phyloP scores from a whole-genome alignment of 2,113 vertebrate genomes.

The Ploceus nigricollis region DNA sequence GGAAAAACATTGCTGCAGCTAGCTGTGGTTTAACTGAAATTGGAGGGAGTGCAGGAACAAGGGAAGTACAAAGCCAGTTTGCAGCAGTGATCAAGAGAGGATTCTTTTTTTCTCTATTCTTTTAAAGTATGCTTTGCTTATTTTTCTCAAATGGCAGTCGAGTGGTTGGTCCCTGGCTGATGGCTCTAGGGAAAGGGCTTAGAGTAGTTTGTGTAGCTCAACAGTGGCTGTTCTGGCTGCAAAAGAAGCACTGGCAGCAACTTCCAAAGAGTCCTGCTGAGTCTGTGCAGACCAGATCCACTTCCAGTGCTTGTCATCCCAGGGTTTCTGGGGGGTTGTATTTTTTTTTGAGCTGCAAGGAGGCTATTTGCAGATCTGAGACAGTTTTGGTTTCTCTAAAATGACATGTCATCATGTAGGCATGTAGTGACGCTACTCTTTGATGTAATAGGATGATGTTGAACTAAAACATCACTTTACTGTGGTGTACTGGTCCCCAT shows the following conservation, averaged over 20 bases:
- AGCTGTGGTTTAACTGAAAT: slow-evolving; percentile 27
- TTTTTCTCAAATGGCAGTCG: slow-evolving; percentile 1
- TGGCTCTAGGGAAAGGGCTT: slow-evolving; percentile 22
- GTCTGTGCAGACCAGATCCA: slow-evolving; percentile 28
- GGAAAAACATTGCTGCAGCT: neutral
- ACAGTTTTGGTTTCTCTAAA: neutral
- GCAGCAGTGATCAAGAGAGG: neutral
- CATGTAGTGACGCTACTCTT: neutral
- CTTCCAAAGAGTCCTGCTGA: slow-evolving; percentile 60
- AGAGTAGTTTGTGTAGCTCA: slow-evolving; percentile 24
- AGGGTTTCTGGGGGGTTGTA: neutral
- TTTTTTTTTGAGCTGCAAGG: neutral
- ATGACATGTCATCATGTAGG: neutral
- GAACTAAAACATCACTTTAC: neutral
- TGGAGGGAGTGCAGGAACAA: neutral
- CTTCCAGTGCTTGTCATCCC: slow-evolving; percentile 1
- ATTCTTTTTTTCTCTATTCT: neutral
- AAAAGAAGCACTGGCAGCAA: slow-evolving; percentile 50
- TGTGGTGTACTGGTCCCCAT: neutral
- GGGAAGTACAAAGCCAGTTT: neutral
- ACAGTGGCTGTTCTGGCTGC: slow-evolving; percentile 52
- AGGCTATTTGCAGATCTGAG: slow-evolving; percentile 8
- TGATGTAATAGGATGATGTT: neutral
- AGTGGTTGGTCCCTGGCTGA: neutral
- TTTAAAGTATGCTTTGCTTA: slow-evolving; percentile 32